Evolutionary conservation across 2,797 vertebrate species (phyloP).

Genomic region (Aeoliscus strigatus): DNA sequence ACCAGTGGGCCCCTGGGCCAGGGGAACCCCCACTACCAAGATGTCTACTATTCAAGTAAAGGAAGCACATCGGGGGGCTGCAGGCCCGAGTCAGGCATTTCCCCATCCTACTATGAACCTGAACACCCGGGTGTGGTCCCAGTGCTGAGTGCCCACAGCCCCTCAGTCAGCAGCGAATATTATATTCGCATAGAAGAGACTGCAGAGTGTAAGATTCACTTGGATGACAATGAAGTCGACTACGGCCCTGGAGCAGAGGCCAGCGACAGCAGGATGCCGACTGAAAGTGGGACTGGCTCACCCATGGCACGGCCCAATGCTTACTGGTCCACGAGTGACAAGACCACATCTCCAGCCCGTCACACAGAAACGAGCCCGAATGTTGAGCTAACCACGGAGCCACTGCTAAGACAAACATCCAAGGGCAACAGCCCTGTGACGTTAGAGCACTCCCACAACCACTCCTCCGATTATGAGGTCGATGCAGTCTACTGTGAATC

Average conservation of each 20-base stretch:
- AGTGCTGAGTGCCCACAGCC: constrained; percentile 90
- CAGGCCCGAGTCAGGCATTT: constrained; percentile 72
- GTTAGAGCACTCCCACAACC: constrained; percentile 44
- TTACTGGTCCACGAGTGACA: constrained; percentile 74
- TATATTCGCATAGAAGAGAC: constrained; percentile 95
- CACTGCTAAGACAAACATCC: constrained; percentile 69
- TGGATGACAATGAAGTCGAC: constrained; percentile 77
- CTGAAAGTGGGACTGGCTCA: constrained; percentile 42
- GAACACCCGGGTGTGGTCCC: constrained; percentile 85
- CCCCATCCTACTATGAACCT: constrained; percentile 84
- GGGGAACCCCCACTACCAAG: constrained; percentile 79
- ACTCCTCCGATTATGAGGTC: constrained; percentile 51
- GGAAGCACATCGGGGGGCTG: constrained; percentile 61
- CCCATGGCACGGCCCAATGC: constrained; percentile 42
- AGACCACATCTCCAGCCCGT: constrained; percentile 47
- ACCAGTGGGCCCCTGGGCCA: constrained; percentile 78
- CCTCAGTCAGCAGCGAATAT: constrained; percentile 89
- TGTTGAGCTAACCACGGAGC: constrained; percentile 78
- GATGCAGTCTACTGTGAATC: constrained; percentile 54
- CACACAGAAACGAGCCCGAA: constrained; percentile 78
- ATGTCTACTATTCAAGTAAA: constrained; percentile 80
- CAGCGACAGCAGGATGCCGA: constrained; percentile 55
- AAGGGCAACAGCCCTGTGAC: constrained; percentile 50
- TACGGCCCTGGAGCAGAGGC: constrained; percentile 73
- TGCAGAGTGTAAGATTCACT: constrained; percentile 76